phyloP scores from a whole-genome alignment of 1,140 invertebrate genomes.

The Aphelinus atriplicis region DNA sequence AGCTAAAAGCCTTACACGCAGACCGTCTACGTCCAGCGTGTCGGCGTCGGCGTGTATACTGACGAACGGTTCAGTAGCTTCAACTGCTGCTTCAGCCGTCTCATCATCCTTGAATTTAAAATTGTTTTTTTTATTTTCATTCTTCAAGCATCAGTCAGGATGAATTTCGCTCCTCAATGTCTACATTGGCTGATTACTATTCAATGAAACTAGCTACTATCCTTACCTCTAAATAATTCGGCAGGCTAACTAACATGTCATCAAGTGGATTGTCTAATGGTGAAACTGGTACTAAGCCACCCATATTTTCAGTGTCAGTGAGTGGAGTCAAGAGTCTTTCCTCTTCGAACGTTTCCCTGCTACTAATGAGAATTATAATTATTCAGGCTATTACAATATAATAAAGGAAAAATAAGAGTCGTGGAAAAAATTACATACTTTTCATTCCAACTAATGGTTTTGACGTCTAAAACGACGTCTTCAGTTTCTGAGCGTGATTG shows the following conservation, averaged over 20 bases:
- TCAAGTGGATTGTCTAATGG: conserved; percentile 59
- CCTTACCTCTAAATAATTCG: conserved; percentile 59
- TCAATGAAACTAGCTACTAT: neutral
- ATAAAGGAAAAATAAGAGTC: neutral
- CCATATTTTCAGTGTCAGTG: conserved; percentile 58
- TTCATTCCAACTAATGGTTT: conserved; percentile 50
- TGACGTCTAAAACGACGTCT: conserved; percentile 45
- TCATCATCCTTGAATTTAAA: conserved; percentile 52
- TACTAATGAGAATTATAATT: conserved; percentile 37
- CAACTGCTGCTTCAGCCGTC: conserved; percentile 57
- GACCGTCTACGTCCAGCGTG: conserved; percentile 53
- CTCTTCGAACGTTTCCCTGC: conserved; percentile 56
- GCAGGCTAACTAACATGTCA: conserved; percentile 55
- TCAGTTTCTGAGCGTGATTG: conserved; percentile 48
- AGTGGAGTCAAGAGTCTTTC: conserved; percentile 61
- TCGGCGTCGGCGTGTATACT: conserved; percentile 49
- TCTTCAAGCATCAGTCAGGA: neutral
- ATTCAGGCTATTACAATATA: neutral
- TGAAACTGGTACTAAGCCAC: conserved; percentile 60
- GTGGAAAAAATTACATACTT: conserved; percentile 40
- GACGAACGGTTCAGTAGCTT: conserved; percentile 59
- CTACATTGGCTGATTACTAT: too few relatives aligned
- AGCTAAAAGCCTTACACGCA: conserved; percentile 55
- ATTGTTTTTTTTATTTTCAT: conserved; percentile 11
- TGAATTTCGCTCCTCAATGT: too few relatives aligned